phyloP scores from a whole-genome alignment of 1,140 invertebrate genomes.

The Coptotermes formosanus region DNA sequence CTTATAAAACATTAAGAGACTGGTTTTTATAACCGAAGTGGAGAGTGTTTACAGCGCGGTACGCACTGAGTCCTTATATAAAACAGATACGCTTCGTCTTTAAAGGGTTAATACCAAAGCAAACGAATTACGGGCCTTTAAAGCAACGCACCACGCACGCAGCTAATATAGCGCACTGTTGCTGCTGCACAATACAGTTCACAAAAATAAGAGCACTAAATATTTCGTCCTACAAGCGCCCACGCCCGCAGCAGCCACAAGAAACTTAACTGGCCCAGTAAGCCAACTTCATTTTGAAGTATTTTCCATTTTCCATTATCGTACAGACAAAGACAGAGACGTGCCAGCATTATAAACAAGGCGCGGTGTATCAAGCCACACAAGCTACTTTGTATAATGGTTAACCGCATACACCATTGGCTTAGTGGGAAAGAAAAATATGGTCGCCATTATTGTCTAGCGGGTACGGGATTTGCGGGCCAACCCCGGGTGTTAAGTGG shows the following conservation, averaged over 20 bases:
- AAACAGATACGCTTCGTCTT: no score
- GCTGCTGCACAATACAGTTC: not conserved
- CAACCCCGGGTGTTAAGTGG: slow-evolving; percentile 1
- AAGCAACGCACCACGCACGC: not conserved
- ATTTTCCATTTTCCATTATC: not conserved
- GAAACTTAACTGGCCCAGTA: not conserved
- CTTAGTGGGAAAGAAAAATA: slow-evolving; percentile 17
- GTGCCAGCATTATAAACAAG: slow-evolving; percentile 15
- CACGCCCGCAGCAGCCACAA: not conserved
- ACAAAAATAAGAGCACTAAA: not conserved
- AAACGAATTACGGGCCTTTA: no score
- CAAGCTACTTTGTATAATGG: slow-evolving; percentile 16
- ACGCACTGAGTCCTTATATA: no score
- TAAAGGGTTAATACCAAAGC: no score
- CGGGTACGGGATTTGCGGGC: slow-evolving; percentile 14
- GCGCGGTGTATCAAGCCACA: not conserved
- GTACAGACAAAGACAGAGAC: not conserved
- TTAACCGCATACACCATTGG: slow-evolving; percentile 9
- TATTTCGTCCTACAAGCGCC: not conserved
- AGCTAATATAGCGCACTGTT: not conserved
- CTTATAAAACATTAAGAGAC: no score
- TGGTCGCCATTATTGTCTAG: slow-evolving; percentile 5
- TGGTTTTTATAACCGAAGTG: no score
- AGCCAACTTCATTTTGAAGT: not conserved
- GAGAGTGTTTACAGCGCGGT: no score